Percentiles rank a stretch among this genome's conserved stretches.
These are phyloP conservation scores for Barypeithes pellucidus DNA, from an alignment of 2,888 invertebrate species.

Conservation along the genomic window DNA sequence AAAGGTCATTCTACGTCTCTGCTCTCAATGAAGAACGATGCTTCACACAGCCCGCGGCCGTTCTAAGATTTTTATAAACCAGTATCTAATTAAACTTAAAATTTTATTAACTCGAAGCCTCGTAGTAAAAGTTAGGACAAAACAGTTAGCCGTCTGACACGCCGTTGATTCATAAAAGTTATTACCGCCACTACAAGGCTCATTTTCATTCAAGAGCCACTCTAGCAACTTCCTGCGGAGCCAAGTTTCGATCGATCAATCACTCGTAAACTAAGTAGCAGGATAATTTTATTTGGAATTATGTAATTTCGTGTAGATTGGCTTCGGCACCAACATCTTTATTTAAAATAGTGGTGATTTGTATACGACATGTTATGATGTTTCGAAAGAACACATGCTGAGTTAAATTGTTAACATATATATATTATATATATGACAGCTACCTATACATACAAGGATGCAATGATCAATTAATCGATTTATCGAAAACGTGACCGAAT, in stretches of 20 bases:
- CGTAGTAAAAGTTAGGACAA: slow-evolving; percentile 38
- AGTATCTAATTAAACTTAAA: slow-evolving; percentile 37
- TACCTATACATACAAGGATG: too few species aligned
- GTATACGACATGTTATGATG: background rate
- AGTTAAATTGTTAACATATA: background rate
- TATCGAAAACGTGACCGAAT: too few species aligned
- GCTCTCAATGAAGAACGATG: background rate
- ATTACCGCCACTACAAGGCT: slow-evolving; percentile 47
- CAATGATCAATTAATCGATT: too few species aligned
- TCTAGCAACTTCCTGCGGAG: slow-evolving; percentile 51
- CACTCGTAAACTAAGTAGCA: slow-evolving; percentile 52
- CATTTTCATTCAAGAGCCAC: slow-evolving; percentile 53
- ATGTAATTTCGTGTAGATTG: slow-evolving; percentile 37
- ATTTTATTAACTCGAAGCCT: slow-evolving; percentile 31
- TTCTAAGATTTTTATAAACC: slow-evolving; percentile 15
- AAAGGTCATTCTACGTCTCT: slow-evolving; percentile 8
- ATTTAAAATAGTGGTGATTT: slow-evolving; percentile 27
- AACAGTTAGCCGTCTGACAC: slow-evolving; percentile 43
- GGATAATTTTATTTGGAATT: slow-evolving; percentile 40
- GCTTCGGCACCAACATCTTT: slow-evolving; percentile 31
- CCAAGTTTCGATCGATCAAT: slow-evolving; percentile 51
- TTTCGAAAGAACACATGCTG: background rate
- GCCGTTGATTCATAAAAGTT: slow-evolving; percentile 51
- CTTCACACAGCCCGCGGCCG: slow-evolving; percentile 1
- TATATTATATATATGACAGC: too few species aligned